Conservation (phyloP, 2,797 vertebrate species). For the Antennarius maculatus region DNA sequence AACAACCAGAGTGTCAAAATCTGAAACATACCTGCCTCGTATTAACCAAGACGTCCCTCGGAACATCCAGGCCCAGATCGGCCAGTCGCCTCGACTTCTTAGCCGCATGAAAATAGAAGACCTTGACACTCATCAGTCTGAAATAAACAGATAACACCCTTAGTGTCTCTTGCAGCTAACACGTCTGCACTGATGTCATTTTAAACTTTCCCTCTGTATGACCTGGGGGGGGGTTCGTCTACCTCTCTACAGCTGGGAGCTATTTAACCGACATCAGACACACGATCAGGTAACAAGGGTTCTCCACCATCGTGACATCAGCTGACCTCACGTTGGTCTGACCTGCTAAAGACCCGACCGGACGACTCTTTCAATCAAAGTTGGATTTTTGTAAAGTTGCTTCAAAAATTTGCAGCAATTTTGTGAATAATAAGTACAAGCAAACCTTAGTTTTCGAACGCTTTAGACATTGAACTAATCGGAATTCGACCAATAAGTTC, state of each 20-base stretch:
- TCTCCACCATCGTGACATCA: slow-evolving; percentile 49
- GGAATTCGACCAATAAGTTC: too few species aligned
- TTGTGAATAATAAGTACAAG: too few species aligned
- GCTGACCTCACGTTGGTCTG: slow-evolving; percentile 54
- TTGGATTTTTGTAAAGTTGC: too few species aligned
- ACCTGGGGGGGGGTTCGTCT: slow-evolving; percentile 17
- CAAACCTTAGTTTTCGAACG: too few species aligned
- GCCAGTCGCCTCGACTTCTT: not conserved
- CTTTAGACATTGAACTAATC: too few species aligned
- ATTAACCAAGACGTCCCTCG: too few species aligned
- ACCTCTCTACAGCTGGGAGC: slow-evolving; percentile 55
- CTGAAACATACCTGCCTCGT: too few species aligned
- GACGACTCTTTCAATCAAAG: slow-evolving; percentile 23
- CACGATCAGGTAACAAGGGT: slow-evolving; percentile 60
- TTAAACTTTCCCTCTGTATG: not conserved
- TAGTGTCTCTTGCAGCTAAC: slow-evolving; percentile 26
- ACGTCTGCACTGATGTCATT: slow-evolving; percentile 12
- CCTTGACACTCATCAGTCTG: slow-evolving; percentile 56
- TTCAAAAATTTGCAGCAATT: too few species aligned
- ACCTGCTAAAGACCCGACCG: slow-evolving; percentile 38
- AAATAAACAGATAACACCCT: slow-evolving; percentile 64
- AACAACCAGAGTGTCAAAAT: slow-evolving; percentile 36
- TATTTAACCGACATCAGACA: slow-evolving; percentile 57
- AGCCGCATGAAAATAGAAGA: slow-evolving; percentile 61
- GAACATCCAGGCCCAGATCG: too few species aligned